These are phyloP conservation scores for Phylloscopus trochilus DNA, from an alignment of 2,113 vertebrate genomes.

Conservation along the genomic window DNA sequence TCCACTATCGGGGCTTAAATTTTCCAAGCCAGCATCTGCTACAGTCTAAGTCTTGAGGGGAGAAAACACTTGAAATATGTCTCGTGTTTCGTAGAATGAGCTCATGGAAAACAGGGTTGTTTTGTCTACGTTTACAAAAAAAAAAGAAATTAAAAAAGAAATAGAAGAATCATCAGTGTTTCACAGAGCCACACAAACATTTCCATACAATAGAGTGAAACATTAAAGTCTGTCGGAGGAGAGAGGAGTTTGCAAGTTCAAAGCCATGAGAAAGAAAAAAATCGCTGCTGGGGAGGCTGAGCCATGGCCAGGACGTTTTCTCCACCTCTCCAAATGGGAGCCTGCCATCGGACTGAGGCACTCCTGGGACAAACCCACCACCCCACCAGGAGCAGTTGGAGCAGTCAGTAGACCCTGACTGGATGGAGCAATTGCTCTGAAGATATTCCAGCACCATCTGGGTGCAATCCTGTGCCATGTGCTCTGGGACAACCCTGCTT, in stretches of 20 bases:
- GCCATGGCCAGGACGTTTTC: background rate
- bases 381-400: background rate
- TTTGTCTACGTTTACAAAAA: background rate
- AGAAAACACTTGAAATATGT: background rate
- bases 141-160: too few relatives aligned
- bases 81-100: background rate
- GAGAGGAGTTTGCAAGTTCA: background rate
- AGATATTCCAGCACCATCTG: background rate
- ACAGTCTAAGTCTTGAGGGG: background rate
- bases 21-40: conserved; percentile 26
- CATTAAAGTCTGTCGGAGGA: background rate
- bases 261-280: background rate
- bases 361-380: background rate
- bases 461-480: background rate
- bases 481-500: background rate
- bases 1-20: background rate
- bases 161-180: background rate
- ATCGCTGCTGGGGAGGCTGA: background rate
- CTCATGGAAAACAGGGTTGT: conserved; percentile 34
- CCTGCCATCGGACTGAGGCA: background rate
- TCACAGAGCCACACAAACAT: background rate
- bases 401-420: background rate
- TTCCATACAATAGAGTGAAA: background rate
- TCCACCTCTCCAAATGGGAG: background rate
- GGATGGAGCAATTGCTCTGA: background rate